Conservation (phyloP, 1,140 invertebrate genomes). For the Glossosoma conforme region DNA sequence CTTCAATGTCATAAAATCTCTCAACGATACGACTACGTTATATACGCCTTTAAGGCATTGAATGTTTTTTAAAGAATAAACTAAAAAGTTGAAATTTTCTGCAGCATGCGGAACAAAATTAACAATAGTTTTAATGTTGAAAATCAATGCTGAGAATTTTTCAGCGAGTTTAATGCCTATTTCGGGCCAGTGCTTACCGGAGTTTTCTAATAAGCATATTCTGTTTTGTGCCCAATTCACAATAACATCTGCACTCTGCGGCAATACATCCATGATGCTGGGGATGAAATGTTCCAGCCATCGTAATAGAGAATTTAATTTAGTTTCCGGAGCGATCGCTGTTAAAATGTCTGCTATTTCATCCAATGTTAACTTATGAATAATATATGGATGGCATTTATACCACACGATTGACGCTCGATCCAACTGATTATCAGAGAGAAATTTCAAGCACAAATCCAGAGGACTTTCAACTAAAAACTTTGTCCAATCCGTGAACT, state of each 20-base stretch:
- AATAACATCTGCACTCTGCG: slow-evolving; percentile 19
- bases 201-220: slow-evolving; percentile 23
- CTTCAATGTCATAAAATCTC: slow-evolving; percentile 22
- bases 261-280: slow-evolving; percentile 13
- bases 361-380: slow-evolving; percentile 7
- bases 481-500: slow-evolving; percentile 13
- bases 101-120: slow-evolving; percentile 15
- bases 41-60: slow-evolving; percentile 23
- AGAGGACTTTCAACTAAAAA: slow-evolving; percentile 19
- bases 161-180: slow-evolving; percentile 28
- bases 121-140: slow-evolving; percentile 17
- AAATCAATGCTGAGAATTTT: slow-evolving; percentile 24
- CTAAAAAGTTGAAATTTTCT: slow-evolving; percentile 23
- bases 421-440: slow-evolving; percentile 23
- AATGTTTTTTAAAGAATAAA: slow-evolving; percentile 27
- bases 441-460: slow-evolving; percentile 20
- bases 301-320: slow-evolving; percentile 24
- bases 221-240: slow-evolving; percentile 26
- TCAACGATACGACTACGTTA: slow-evolving; percentile 24
- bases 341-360: slow-evolving; percentile 19
- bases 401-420: slow-evolving; percentile 23
- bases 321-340: slow-evolving; percentile 19
- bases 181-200: slow-evolving; percentile 29
- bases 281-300: slow-evolving; percentile 30
- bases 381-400: slow-evolving; percentile 23